Conservation (phyloP, 2,113 vertebrate genomes). For the Haplotaxodon microlepis region DNA sequence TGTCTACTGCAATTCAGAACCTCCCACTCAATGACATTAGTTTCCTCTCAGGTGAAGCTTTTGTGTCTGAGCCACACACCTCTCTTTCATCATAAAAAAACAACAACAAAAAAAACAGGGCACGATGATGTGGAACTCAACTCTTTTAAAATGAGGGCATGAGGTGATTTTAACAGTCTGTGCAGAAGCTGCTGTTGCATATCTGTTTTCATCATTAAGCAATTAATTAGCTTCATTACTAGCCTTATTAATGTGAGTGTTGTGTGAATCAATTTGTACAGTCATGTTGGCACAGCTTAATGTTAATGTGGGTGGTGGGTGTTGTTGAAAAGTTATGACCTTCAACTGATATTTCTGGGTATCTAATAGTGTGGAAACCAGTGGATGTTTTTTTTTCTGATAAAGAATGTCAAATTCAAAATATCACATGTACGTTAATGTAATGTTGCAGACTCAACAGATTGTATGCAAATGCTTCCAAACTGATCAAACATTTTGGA, state of each 20-base stretch:
- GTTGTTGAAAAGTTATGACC: neutral
- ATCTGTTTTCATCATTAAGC: neutral
- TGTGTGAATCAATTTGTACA: neutral
- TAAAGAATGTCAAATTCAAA: neutral
- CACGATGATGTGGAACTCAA: neutral
- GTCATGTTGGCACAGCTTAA: neutral
- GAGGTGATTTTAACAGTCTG: neutral
- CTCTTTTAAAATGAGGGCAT: neutral
- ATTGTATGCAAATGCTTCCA: neutral
- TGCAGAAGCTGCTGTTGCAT: neutral
- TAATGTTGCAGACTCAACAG: neutral
- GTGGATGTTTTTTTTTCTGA: neutral
- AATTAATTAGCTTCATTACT: neutral
- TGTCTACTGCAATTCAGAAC: neutral
- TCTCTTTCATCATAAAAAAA: neutral
- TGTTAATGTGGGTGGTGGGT: neutral
- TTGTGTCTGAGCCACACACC: neutral
- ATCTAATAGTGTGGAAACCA: neutral
- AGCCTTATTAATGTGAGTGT: neutral
- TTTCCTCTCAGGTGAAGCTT: neutral
- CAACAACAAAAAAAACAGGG: fast-evolving
- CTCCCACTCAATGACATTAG: neutral
- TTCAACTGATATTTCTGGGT: neutral
- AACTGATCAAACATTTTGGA: neutral
- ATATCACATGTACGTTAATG: neutral